Conservation (phyloP, 2,888 invertebrate genomes). For the Sisyra nigra region DNA sequence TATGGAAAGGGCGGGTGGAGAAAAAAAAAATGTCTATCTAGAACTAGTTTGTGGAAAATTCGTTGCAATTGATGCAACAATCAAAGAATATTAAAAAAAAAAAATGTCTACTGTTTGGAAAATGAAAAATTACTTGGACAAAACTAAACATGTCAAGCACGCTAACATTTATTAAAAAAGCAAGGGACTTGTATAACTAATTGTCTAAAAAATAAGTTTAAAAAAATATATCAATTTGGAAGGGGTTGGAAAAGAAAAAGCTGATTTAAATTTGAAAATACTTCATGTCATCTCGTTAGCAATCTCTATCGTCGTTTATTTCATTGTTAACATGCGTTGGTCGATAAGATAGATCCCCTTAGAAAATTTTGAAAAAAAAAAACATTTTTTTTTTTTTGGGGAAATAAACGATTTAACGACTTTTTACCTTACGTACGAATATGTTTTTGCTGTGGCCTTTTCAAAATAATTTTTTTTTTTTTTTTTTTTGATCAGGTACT, state of each 20-base stretch:
- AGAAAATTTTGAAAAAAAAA: too few species aligned
- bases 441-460: too few species aligned
- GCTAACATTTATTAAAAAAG: slow-evolving; percentile 5
- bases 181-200: neutral
- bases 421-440: too few species aligned
- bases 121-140: too few species aligned
- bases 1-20: too few species aligned
- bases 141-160: slow-evolving; percentile 5
- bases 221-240: neutral
- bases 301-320: too few species aligned
- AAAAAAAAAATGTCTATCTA: neutral
- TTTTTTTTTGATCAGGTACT: too few species aligned
- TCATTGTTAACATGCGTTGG: too few species aligned
- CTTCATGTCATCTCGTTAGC: neutral
- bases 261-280: neutral
- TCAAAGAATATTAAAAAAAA: neutral
- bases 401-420: too few species aligned
- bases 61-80: neutral
- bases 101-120: neutral
- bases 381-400: too few species aligned
- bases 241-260: neutral
- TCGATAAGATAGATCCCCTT: too few species aligned
- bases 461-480: too few species aligned
- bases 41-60: neutral
- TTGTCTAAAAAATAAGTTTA: slow-evolving; percentile 1